A percentile compares a stretch with the other conserved stretches of the same genome.
Conservation (phyloP, 2,797 vertebrate species). For the Euphonia xanthogaster region DNA sequence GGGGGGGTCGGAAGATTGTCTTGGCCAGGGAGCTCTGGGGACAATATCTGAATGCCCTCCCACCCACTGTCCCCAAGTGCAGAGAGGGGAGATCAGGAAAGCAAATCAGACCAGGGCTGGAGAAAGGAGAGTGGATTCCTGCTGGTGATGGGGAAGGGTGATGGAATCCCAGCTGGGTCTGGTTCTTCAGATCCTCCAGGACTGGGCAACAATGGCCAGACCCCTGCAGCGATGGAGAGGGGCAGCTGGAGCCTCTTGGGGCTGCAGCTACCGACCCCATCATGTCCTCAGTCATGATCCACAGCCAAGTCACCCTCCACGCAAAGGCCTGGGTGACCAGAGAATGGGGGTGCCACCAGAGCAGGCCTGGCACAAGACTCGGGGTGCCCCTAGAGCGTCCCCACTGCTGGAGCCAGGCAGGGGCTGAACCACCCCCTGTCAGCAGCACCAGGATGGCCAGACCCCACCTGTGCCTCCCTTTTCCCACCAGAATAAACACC, state of each 20-base stretch:
- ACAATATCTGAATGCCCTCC: not conserved
- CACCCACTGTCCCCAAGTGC: accelerated
- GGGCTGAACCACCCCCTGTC: accelerated
- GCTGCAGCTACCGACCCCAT: accelerated
- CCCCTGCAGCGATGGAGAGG: not conserved
- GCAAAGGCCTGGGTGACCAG: accelerated
- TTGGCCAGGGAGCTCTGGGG: accelerated
- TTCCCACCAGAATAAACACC: not conserved
- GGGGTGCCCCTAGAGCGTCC: not conserved
- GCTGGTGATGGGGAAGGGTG: not conserved
- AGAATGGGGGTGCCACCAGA: not conserved
- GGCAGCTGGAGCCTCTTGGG: not conserved
- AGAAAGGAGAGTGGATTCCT: not conserved
- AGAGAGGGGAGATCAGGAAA: not conserved
- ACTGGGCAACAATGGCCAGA: not conserved
- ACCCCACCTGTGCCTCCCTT: not conserved
- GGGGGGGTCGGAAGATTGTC: not conserved
- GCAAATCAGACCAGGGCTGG: not conserved
- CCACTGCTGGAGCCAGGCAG: not conserved
- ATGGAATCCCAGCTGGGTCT: not conserved
- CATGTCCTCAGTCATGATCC: accelerated
- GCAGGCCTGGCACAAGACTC: accelerated
- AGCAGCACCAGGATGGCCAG: accelerated
- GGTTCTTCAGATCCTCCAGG: not conserved
- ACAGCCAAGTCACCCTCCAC: accelerated